Base-by-base conservation (phyloP, 2,113 vertebrate species). In the Ranitomeya variabilis region DNA sequence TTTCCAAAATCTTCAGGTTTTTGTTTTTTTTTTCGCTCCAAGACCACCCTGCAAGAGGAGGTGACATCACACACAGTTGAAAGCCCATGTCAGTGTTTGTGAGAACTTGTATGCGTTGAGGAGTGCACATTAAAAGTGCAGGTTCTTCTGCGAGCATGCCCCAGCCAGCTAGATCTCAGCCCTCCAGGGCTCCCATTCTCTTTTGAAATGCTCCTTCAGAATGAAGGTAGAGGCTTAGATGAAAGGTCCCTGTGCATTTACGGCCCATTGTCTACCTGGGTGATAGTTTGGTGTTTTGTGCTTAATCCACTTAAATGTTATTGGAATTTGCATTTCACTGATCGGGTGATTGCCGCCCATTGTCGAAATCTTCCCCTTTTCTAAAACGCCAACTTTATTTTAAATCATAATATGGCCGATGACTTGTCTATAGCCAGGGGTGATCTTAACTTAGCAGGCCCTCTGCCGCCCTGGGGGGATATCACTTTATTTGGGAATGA, bases 281-380 rank as follows among this genome's bases (percentile, higher is more conserved):
- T 91, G 92, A 89, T 90, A 92, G 92, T 86, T 93, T 91, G 90
- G 90, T 90, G 92, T 94, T 92, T 92, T 92, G 92, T 90, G 91
- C 89, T 91, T 94, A 94, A 94, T 93, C 92, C 93, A 94, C 92
- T 94, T 93, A 93, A 93, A 93, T 92, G 91, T 92, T 90, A 91
- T 92, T 90, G 92, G 93, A 91, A 92, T 94, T 93, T 93, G 91
- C 92, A 90, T 91, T 90, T 91, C 93, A 89, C 91, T 91, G 91
- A 91, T 90, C 90, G 90, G 90, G 91, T 92, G 91, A 92, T 93
- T 91, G 88, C 91, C 90, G 81, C 15, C 91, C 91, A 92, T 93
- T 92, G 92, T 92, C 90, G 86, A 67, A 87, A 83, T 23, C 67
- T 18, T 66, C 80, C 23, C 55, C 18, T 82, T 31, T 62, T 90